Evolutionary conservation across 2,113 vertebrate genomes (phyloP), one percentile per base, ranked within the genome.

Genomic region (Podarcis muralis): DNA sequence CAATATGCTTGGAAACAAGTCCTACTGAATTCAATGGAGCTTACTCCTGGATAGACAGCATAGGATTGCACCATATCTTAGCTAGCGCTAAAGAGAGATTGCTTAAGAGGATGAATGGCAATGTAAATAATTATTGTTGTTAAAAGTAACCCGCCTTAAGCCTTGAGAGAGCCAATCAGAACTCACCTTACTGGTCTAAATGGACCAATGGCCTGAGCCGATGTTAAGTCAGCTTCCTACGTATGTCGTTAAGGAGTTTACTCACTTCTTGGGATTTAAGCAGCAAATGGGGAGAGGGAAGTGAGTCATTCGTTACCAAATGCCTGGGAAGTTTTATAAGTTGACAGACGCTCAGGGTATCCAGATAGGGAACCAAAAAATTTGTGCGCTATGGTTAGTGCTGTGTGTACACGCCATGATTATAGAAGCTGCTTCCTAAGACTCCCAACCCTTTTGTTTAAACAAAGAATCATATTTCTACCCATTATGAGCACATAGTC

Each of bases 271-370:
- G 40, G 16, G 11, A 27, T 62, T 35, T 35, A 75, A 53, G n/a
- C 57, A 85, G 92, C 12, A 83, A 85, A 92, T 7, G 79, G 84
- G 89, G 59, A 68, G 78, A 92, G 32, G 87, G 84, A 92, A 86
- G 89, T 95, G 92, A 96, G 91, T 96, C 94, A 93, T 86, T 88
- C 86, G 87, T 92, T 88, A 92, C 87, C 48, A 90, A 83, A 88
- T 4, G 76, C 86, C 71, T 87, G 90, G 88, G 92, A 94, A 91
- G 91, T 87, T 88, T 74, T 79, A 2, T 69, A 80, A 92, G 83
- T 69, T 93, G 89, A 90, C 85, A 92, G 92, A 94, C 0, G 59
- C 89, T 92, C 83, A 0, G 85, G 78, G 92, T 90, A 91, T 71
- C 92, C 85, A 7, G 48, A 53, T 53, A 12, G 9, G 48, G 48